Conservation (phyloP, 2,888 invertebrate species). For the Spialia ferax region DNA sequence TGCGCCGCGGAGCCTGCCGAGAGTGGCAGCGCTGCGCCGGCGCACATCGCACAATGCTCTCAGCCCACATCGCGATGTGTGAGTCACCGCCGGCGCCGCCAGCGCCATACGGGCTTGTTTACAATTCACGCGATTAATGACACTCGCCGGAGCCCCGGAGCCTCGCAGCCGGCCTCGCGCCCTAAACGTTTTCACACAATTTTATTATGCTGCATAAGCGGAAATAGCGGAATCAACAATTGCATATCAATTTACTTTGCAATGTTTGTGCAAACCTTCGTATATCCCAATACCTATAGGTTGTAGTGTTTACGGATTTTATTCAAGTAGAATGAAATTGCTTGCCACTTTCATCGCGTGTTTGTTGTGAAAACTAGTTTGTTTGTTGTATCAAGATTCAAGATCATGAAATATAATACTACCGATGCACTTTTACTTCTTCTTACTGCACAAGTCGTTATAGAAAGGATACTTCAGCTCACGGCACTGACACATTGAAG, state of each 20-base stretch:
- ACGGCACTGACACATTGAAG: background rate
- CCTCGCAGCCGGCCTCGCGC: constrained; percentile 54
- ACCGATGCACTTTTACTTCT: background rate
- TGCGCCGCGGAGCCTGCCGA: constrained; percentile 51
- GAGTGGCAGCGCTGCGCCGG: too few relatives aligned
- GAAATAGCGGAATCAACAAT: constrained; percentile 25
- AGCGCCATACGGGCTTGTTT: constrained; percentile 70
- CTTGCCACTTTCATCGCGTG: background rate
- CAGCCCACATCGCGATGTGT: constrained; percentile 81
- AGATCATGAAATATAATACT: background rate
- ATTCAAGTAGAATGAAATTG: background rate
- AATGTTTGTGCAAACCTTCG: constrained; percentile 1
- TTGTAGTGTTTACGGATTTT: background rate
- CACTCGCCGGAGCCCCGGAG: constrained; percentile 53
- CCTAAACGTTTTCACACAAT: constrained; percentile 47
- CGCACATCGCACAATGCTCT: constrained; percentile 51
- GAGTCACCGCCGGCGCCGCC: constrained; percentile 74
- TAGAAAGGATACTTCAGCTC: background rate
- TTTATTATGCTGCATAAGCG: constrained; percentile 33
- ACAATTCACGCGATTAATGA: constrained; percentile 77
- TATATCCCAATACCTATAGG: background rate
- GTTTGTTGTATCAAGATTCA: background rate
- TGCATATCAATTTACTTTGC: constrained; percentile 32
- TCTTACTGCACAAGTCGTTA: background rate
- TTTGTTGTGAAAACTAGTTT: background rate